phyloP scores from a whole-genome alignment of 2,888 invertebrate genomes.

The Drosophila testacea region DNA sequence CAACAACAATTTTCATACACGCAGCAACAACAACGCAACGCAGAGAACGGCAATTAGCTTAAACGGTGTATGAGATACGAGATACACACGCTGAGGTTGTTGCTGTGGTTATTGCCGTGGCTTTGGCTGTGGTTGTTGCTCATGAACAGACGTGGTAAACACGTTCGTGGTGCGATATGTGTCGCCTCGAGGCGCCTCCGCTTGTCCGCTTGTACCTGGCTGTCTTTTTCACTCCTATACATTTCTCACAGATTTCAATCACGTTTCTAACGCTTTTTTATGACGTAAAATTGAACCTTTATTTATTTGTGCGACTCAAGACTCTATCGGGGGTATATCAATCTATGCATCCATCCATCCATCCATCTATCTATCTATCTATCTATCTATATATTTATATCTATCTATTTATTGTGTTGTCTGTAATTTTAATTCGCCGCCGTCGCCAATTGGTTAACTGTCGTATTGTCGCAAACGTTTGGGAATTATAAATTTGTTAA shows the following conservation, averaged over 20 bases:
- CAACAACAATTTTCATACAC: constrained; percentile 41
- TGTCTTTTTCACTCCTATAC: constrained; percentile 13
- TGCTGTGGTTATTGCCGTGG: constrained; percentile 1
- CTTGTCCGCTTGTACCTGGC: constrained; percentile 21
- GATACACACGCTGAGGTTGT: constrained; percentile 32
- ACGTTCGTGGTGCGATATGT: constrained; percentile 74
- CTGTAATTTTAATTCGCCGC: constrained; percentile 73
- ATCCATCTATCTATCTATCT: constrained; percentile 15
- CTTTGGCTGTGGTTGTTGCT: constrained; percentile 29
- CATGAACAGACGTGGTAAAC: constrained; percentile 68
- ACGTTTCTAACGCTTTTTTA: constrained; percentile 80
- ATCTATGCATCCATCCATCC: constrained; percentile 30
- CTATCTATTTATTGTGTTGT: constrained; percentile 43
- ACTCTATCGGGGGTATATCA: constrained; percentile 41
- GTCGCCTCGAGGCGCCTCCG: constrained; percentile 68
- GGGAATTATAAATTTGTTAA: constrained; percentile 68
- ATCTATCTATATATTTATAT: constrained; percentile 14
- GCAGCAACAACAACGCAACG: constrained; percentile 11
- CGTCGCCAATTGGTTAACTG: constrained; percentile 63
- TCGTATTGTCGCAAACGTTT: constrained; percentile 42
- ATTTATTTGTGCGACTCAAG: constrained; percentile 46
- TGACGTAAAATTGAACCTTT: constrained; percentile 80
- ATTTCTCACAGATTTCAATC: constrained; percentile 73
- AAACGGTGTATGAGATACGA: constrained; percentile 66
- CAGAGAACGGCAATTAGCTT: constrained; percentile 57